Percentiles rank a stretch among this genome's conserved stretches.
Evolutionary conservation across 2,888 invertebrate species (phyloP).

Genomic region (Apotomis betuletana): DNA sequence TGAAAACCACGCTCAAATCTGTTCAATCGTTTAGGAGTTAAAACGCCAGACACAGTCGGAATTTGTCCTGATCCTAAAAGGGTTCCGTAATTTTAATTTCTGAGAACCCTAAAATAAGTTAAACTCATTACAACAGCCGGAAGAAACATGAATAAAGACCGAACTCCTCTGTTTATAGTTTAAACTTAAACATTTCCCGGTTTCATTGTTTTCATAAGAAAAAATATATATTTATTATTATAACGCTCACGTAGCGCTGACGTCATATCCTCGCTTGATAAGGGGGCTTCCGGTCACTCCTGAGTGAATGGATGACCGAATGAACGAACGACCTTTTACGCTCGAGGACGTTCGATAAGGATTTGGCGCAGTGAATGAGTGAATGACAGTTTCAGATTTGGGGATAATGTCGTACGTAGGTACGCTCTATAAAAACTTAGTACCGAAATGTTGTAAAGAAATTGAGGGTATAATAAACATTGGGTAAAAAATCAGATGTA

Average conservation of each 20-base stretch:
- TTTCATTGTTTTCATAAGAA: conserved; percentile 64
- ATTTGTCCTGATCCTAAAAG: too few species aligned
- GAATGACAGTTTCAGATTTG: conserved; percentile 7
- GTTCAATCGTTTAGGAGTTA: too few species aligned
- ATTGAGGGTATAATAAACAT: too few species aligned
- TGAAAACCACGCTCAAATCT: too few species aligned
- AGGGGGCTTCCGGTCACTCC: conserved; percentile 80
- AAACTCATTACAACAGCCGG: conserved; percentile 30
- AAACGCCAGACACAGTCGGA: too few species aligned
- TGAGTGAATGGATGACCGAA: conserved; percentile 55
- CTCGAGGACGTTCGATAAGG: conserved; percentile 48
- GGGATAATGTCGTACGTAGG: background rate
- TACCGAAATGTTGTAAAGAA: background rate
- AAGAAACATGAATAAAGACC: conserved; percentile 32
- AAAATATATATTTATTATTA: conserved; percentile 68
- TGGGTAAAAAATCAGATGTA: too few species aligned
- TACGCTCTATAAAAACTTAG: background rate
- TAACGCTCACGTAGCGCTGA: conserved; percentile 77
- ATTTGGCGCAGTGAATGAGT: conserved; percentile 21
- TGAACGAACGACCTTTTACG: conserved; percentile 58
- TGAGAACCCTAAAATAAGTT: conserved; percentile 30
- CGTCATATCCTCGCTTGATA: conserved; percentile 80
- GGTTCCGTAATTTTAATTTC: too few species aligned
- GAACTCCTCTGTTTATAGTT: conserved; percentile 48
- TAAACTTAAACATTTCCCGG: conserved; percentile 67